Evolutionary conservation across 2,888 invertebrate species (phyloP).

Genomic region (Pheosia tremula): DNA sequence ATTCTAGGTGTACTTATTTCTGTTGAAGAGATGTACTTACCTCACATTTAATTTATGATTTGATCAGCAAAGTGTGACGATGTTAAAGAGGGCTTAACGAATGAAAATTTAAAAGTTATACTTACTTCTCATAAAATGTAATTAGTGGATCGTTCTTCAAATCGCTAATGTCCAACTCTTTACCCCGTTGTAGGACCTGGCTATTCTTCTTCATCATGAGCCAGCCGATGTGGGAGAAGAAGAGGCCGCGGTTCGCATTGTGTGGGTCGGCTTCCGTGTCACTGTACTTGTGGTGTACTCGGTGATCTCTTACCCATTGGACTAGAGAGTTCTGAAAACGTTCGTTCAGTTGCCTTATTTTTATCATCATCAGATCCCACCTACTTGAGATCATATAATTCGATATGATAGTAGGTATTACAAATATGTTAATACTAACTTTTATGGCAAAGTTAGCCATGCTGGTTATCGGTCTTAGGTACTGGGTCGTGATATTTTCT

Average conservation of each 20-base stretch:
- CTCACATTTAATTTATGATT: too few species aligned
- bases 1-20: too few species aligned
- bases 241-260: slow-evolving; percentile 92
- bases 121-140: slow-evolving; percentile 89
- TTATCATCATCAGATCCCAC: background rate
- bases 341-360: background rate
- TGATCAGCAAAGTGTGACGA: too few species aligned
- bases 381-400: too few species aligned
- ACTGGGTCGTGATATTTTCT: too few species aligned
- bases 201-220: slow-evolving; percentile 92
- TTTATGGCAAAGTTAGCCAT: too few species aligned
- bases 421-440: too few species aligned
- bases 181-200: slow-evolving; percentile 89
- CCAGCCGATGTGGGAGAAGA: slow-evolving; percentile 97
- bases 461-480: too few species aligned
- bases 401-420: too few species aligned
- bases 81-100: too few species aligned
- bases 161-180: slow-evolving; percentile 91
- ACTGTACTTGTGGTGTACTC: slow-evolving; percentile 92
- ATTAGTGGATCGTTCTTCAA: slow-evolving; percentile 89
- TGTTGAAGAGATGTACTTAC: too few species aligned
- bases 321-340: slow-evolving; percentile 65
- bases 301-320: slow-evolving; percentile 87
- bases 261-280: slow-evolving; percentile 95
- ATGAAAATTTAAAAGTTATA: background rate